Evolutionary conservation across 2,113 vertebrate genomes (phyloP), one percentile per base, ranked within the genome.

Genomic region (Colaptes auratus): DNA sequence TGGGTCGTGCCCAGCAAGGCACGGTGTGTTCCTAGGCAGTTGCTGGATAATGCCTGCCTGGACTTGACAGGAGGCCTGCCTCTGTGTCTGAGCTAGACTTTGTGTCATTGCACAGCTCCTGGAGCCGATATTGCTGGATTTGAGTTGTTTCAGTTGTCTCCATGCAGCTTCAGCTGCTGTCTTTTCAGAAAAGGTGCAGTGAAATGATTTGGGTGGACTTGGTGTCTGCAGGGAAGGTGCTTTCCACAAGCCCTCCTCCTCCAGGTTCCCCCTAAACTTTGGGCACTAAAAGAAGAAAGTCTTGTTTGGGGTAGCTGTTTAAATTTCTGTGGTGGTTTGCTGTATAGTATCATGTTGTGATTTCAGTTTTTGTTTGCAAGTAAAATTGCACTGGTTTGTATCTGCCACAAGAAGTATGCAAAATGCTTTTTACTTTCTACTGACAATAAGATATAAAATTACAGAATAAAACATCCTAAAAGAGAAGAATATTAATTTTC

Each of bases 41-140:
- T 31, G 42, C 74, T 0, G 1, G 31, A 17, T 82, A 30, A 46
- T 0, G 1, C 75, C 36, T 2, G 5, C 71, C 63, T 52, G 67
- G 72, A 55, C 39, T 61, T 60, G 5, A 1, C 30, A 12, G 82
- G 74, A 76, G 80, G 72, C 50, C 36, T 33, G 27, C 53, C 53
- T 55, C 27, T 28, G 27, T 55, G 5, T 28, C n/a, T 42, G 14
- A 71, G 67, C 13, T 0, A 0, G 46, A 9, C 52, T 52, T 76
- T 1, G 1, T 35, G 71, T 35, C n/a, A 15, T 46, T 1, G 1
- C 3, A 7, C n/a, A 31, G 66, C 75, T 79, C 39, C 61, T 46
- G 60, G 36, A 50, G n/a, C 36, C 21, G 21, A 53, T 83, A 24
- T 14, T 14, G 44, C 39, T 0, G 14, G 12, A 10, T 42, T 65